These are phyloP conservation scores for Trachythela sp. DNA, from an alignment of 64 coral and sea anemone species.

Conservation along the genomic window DNA sequence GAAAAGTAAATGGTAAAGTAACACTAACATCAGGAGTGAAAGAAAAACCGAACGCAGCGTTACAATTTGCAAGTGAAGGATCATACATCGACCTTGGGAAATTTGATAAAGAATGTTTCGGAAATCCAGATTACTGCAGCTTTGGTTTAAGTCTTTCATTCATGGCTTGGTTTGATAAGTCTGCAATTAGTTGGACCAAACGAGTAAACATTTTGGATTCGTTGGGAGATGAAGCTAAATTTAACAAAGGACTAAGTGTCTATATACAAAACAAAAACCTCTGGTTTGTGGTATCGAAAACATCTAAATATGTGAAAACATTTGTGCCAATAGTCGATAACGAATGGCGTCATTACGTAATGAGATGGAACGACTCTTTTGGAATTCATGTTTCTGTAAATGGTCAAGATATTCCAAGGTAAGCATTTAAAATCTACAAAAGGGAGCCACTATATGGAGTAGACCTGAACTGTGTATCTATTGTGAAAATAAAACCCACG, in stretches of 20 bases:
- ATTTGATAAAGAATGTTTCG: neutral
- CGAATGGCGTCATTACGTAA: conserved; percentile 16
- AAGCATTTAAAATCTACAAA: too few species aligned
- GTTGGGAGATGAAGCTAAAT: neutral
- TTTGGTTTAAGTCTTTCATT: neutral
- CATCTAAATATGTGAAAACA: neutral
- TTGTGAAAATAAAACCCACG: too few species aligned
- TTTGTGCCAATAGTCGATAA: neutral
- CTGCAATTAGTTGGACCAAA: neutral
- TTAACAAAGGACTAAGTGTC: neutral
- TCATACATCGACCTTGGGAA: neutral
- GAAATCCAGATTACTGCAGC: neutral
- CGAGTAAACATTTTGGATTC: conserved; percentile 10
- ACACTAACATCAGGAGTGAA: neutral
- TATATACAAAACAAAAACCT: neutral
- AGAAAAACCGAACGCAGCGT: neutral
- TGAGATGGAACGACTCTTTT: neutral
- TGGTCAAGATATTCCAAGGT: neutral
- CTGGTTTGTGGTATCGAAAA: neutral
- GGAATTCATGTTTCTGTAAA: neutral
- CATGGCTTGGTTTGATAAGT: neutral
- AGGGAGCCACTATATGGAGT: too few species aligned
- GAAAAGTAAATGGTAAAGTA: neutral
- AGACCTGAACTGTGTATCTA: too few species aligned
- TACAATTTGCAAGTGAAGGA: neutral